A percentile compares a stretch with the other conserved stretches of the same genome.
Conservation (phyloP, 2,113 vertebrate species). For the Stegostoma tigrinum region DNA sequence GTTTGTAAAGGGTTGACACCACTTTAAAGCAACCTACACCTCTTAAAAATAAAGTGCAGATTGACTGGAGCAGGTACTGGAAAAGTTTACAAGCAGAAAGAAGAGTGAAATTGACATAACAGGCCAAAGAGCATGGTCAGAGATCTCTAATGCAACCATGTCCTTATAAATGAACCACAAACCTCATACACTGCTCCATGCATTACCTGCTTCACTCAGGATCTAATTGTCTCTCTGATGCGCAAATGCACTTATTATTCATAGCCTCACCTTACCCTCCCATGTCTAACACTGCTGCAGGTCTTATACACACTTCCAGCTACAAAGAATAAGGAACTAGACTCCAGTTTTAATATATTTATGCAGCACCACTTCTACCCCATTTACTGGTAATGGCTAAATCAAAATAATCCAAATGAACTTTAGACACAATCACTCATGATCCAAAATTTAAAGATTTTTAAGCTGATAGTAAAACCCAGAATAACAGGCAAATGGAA, state of each 20-base stretch:
- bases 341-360: not conserved
- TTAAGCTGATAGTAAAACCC: not conserved
- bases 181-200: not conserved
- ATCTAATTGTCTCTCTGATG: not conserved
- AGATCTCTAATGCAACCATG: not conserved
- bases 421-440: not conserved
- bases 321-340: not conserved
- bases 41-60: not conserved
- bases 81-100: not conserved
- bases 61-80: not conserved
- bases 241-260: not conserved
- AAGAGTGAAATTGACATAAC: not conserved
- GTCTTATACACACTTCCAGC: not conserved
- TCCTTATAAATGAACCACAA: not conserved
- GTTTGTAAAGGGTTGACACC: not conserved
- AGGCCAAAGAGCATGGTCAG: not conserved
- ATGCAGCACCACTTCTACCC: not conserved
- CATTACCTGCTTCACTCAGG: not conserved
- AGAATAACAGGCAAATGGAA: not conserved
- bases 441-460: not conserved
- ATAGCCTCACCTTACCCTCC: not conserved
- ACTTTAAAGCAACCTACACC: too few relatives aligned
- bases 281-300: not conserved
- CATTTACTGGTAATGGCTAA: not conserved
- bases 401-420: not conserved